These are phyloP conservation scores for Biston betularia DNA, from an alignment of 2,888 invertebrate species.

Conservation along the genomic window DNA sequence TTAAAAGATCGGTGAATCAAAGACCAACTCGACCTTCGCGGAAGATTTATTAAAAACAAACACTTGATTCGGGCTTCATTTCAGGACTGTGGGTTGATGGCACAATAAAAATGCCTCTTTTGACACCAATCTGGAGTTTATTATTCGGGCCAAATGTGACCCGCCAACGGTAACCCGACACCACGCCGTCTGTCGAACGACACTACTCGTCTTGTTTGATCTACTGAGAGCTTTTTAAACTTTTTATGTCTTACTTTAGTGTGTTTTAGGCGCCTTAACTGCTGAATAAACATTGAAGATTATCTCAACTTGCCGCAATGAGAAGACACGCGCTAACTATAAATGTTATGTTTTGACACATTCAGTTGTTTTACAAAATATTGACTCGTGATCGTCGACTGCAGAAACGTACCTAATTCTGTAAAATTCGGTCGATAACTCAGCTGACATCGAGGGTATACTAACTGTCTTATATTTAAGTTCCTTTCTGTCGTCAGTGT, in stretches of 20 bases:
- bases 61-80: conserved; percentile 64
- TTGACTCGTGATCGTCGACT: background rate
- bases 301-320: conserved; percentile 59
- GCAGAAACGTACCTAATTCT: background rate
- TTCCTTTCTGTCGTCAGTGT: too few relatives aligned
- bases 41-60: conserved; percentile 80
- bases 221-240: conserved; percentile 86
- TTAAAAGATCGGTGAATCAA: conserved; percentile 63
- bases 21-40: conserved; percentile 67
- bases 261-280: conserved; percentile 80
- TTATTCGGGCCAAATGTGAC: conserved; percentile 84
- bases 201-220: conserved; percentile 83
- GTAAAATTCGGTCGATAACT: too few relatives aligned
- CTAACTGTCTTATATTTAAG: too few relatives aligned
- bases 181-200: conserved; percentile 77
- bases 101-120: conserved; percentile 83
- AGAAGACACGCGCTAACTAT: conserved; percentile 43
- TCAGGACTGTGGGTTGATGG: conserved; percentile 72
- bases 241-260: conserved; percentile 84
- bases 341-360: conserved; percentile 53
- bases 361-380: conserved; percentile 38
- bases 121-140: conserved; percentile 85
- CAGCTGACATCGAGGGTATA: too few relatives aligned
- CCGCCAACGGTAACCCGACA: conserved; percentile 75
- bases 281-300: conserved; percentile 79